A percentile compares a stretch with the other conserved stretches of the same genome.
Evolutionary conservation across 2,888 invertebrate genomes (phyloP).

Genomic region (Lepidochrysops patricia): DNA sequence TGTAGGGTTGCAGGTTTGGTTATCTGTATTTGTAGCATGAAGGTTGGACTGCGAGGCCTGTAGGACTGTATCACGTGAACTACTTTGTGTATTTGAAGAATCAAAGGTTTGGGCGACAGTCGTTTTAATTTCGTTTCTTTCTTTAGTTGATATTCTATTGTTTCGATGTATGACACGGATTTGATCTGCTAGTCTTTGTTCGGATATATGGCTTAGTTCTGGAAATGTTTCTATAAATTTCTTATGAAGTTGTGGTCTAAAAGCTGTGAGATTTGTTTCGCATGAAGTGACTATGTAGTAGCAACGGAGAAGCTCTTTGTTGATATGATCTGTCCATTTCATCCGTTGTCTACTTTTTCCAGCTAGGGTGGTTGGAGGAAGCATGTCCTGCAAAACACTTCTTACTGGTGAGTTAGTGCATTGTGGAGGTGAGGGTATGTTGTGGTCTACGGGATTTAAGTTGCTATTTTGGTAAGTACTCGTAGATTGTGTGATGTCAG

Average conservation of each 20-base stretch:
- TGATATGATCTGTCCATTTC: constrained; percentile 18
- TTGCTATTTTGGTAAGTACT: neutral
- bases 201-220: too few relatives aligned
- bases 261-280: constrained; percentile 15
- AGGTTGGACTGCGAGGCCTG: too few relatives aligned
- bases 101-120: too few relatives aligned
- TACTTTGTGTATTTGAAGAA: too few relatives aligned
- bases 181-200: too few relatives aligned
- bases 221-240: constrained; percentile 13
- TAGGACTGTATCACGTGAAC: too few relatives aligned
- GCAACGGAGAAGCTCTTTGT: constrained; percentile 18
- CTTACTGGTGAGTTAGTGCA: neutral
- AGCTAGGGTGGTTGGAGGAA: neutral
- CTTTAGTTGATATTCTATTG: too few relatives aligned
- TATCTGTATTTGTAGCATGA: too few relatives aligned
- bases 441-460: neutral
- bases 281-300: constrained; percentile 14
- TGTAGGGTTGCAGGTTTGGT: too few relatives aligned
- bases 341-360: constrained; percentile 21
- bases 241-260: constrained; percentile 9
- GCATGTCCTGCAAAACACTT: constrained; percentile 15
- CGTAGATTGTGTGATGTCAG: neutral
- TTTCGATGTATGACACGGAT: too few relatives aligned
- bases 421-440: too few relatives aligned
- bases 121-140: too few relatives aligned